phyloP scores from a whole-genome alignment of 2,113 vertebrate species.

The Catharus bicknelli region DNA sequence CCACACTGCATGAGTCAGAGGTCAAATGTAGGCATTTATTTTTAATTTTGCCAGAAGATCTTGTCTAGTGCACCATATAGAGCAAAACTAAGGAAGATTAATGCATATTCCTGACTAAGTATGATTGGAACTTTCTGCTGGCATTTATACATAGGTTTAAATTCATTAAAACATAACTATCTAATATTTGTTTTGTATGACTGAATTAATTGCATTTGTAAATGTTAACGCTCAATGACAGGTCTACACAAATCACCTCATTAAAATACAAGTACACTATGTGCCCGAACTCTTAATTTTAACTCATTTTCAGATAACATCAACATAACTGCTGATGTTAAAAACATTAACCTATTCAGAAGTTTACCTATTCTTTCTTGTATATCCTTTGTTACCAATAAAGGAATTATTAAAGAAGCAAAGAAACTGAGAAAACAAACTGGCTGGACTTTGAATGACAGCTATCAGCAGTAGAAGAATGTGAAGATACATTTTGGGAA shows the following conservation, averaged over 20 bases:
- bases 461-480: background rate
- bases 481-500: background rate
- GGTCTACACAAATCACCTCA: conserved; percentile 53
- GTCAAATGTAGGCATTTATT: conserved; percentile 76
- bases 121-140: conserved; percentile 80
- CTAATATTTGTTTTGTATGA: conserved; percentile 72
- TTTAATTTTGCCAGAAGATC: conserved; percentile 75
- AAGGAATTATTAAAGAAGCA: background rate
- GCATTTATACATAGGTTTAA: conserved; percentile 72
- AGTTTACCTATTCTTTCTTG: background rate
- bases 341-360: background rate
- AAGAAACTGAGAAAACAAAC: background rate
- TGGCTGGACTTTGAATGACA: background rate
- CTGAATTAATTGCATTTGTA: conserved; percentile 69
- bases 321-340: background rate
- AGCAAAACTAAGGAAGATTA: conserved; percentile 78
- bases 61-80: conserved; percentile 70
- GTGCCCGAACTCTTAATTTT: conserved; percentile 46
- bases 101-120: conserved; percentile 76
- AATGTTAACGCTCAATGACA: conserved; percentile 67
- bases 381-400: background rate
- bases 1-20: conserved; percentile 80
- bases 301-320: conserved; percentile 30
- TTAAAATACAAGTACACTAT: conserved; percentile 58
- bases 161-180: conserved; percentile 69